Conservation (phyloP, 2,797 vertebrate species). For the Coregonus ussuriensis region DNA sequence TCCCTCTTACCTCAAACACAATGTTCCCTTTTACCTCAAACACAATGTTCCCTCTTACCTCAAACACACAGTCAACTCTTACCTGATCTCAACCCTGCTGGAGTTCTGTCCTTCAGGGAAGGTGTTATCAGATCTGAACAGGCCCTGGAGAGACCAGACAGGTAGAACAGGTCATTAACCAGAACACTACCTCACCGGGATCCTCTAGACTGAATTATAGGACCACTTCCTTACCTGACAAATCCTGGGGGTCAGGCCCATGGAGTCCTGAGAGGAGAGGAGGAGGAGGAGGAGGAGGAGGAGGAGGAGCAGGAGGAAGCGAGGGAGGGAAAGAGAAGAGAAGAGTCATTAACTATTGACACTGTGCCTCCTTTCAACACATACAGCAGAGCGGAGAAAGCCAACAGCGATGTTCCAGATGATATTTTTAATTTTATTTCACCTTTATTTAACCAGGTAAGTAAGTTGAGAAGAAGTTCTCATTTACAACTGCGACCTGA, state of each 20-base stretch:
- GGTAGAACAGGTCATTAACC: slow-evolving; percentile 17
- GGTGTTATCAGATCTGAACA: slow-evolving; percentile 84
- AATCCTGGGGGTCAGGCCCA: slow-evolving; percentile 93
- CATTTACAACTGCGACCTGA: too few relatives aligned
- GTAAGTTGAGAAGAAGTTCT: too few relatives aligned
- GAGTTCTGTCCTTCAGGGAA: slow-evolving; percentile 81
- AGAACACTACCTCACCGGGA: background rate
- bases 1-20: too few relatives aligned
- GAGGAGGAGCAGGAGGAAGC: slow-evolving; percentile 8
- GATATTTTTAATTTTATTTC: background rate
- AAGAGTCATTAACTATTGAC: slow-evolving; percentile 5
- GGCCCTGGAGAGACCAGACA: slow-evolving; percentile 73
- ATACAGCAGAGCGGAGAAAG: background rate
- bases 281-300: slow-evolving; percentile 21
- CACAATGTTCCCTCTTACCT: too few relatives aligned
- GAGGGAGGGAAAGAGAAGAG: background rate
- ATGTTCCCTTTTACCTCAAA: too few relatives aligned
- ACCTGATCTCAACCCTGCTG: slow-evolving; percentile 94
- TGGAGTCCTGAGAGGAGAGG: slow-evolving; percentile 78
- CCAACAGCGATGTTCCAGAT: background rate
- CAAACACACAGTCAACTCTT: slow-evolving; percentile 17
- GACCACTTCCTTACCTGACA: slow-evolving; percentile 84
- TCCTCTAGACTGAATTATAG: background rate
- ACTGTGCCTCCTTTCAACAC: background rate
- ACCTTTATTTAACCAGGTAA: too few relatives aligned